Conservation (phyloP, 2,888 invertebrate genomes). For the Oasisia sp. region DNA sequence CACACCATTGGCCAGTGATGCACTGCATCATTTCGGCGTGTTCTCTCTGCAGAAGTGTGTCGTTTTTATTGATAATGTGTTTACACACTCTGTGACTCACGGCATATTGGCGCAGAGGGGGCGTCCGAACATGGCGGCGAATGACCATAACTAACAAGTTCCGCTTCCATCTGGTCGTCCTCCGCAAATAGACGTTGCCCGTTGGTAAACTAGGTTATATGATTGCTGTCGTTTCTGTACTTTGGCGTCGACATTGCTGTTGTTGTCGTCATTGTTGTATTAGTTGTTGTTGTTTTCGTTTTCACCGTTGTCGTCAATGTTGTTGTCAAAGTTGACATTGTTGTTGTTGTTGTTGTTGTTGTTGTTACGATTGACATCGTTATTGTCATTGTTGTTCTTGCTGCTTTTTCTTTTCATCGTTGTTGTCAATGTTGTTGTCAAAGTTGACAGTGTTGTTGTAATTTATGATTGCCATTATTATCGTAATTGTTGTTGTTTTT, state of each 20-base stretch:
- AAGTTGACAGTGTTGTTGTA: neutral
- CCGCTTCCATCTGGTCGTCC: neutral
- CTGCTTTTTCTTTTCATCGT: neutral
- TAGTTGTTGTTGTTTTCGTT: no score
- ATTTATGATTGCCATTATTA: neutral
- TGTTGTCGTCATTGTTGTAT: no score
- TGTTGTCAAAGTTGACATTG: no score
- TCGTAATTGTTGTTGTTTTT: neutral
- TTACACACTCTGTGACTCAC: neutral
- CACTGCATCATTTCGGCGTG: neutral
- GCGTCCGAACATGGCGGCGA: neutral
- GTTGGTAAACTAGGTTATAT: no score
- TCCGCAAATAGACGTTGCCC: neutral
- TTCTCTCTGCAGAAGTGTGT: neutral
- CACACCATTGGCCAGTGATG: neutral
- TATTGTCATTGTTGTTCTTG: no score
- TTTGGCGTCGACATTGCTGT: no score
- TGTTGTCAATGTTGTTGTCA: neutral
- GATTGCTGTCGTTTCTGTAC: no score
- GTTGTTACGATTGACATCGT: no score
- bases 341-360: no score
- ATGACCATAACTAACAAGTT: neutral
- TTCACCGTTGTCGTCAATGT: no score
- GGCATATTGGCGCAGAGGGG: neutral
- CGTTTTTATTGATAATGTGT: neutral